phyloP scores from a whole-genome alignment of 2,797 vertebrate genomes.

The Lepus townsendii region DNA sequence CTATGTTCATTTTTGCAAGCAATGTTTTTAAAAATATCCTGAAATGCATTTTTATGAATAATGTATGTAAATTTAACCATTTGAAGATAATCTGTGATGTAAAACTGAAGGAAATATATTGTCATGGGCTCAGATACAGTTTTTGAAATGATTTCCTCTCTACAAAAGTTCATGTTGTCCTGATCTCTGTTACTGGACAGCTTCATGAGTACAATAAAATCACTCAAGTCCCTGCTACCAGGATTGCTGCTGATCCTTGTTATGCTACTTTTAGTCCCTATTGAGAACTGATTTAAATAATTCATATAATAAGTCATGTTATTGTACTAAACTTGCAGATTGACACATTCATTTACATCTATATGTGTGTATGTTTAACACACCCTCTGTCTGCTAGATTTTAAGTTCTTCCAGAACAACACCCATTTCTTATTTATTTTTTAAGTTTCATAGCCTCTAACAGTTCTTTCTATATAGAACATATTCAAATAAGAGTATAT shows the following conservation, averaged over 20 bases:
- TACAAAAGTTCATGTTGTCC: neutral
- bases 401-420: neutral
- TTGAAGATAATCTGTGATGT: neutral
- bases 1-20: neutral
- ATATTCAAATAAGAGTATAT: slow-evolving; percentile 35
- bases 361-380: neutral
- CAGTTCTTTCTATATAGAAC: slow-evolving; percentile 7
- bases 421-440: slow-evolving; percentile 2
- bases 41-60: neutral
- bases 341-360: neutral
- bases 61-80: neutral
- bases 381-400: neutral
- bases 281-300: neutral
- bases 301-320: neutral
- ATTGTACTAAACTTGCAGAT: neutral
- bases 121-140: neutral
- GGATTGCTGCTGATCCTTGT: neutral
- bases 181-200: neutral
- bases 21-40: neutral
- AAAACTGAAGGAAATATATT: neutral
- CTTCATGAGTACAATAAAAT: neutral
- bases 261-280: neutral
- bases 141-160: neutral
- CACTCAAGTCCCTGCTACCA: neutral
- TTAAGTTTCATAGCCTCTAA: neutral